These are phyloP conservation scores for Drosophila mauritiana DNA, from an alignment of 1,140 invertebrate species.

Conservation along the genomic window DNA sequence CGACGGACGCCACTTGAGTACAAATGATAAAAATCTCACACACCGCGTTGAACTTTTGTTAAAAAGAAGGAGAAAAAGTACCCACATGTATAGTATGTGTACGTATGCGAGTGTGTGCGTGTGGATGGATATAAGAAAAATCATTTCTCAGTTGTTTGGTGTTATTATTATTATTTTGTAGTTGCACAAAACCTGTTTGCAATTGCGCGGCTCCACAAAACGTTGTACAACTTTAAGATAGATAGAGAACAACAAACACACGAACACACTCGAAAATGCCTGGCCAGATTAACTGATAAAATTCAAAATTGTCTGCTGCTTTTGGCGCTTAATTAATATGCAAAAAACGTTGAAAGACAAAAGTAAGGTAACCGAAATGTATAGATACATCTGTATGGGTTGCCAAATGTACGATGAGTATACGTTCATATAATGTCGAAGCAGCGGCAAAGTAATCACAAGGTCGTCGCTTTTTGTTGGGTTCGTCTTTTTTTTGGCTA, in stretches of 20 bases:
- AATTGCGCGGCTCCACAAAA: slow-evolving; percentile 52
- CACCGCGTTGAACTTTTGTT: slow-evolving; percentile 61
- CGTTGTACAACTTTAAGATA: slow-evolving; percentile 36
- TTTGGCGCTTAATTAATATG: slow-evolving; percentile 83
- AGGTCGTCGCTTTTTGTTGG: slow-evolving; percentile 58
- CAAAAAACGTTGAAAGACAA: slow-evolving; percentile 78
- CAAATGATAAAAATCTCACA: slow-evolving; percentile 79
- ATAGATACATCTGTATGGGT: slow-evolving; percentile 28
- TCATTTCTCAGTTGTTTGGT: slow-evolving; percentile 34
- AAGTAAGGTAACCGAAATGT: slow-evolving; percentile 50
- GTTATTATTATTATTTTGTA: slow-evolving; percentile 39
- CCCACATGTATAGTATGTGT: too few species aligned
- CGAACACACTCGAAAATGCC: slow-evolving; percentile 24
- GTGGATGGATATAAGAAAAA: background rate
- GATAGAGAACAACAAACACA: slow-evolving; percentile 22
- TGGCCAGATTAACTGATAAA: slow-evolving; percentile 76
- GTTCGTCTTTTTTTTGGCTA: slow-evolving; percentile 31
- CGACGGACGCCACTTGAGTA: slow-evolving; percentile 78
- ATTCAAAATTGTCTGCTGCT: slow-evolving; percentile 76
- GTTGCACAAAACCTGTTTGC: slow-evolving; percentile 75
- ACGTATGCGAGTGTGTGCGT: too few species aligned
- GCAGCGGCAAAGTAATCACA: slow-evolving; percentile 75
- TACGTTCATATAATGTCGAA: slow-evolving; percentile 52
- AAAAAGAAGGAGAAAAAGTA: slow-evolving; percentile 7
- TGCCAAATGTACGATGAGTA: slow-evolving; percentile 9